A percentile compares a stretch with the other conserved stretches of the same genome.
Conservation (phyloP, 2,113 vertebrate species). For the Connochaetes taurinus region DNA sequence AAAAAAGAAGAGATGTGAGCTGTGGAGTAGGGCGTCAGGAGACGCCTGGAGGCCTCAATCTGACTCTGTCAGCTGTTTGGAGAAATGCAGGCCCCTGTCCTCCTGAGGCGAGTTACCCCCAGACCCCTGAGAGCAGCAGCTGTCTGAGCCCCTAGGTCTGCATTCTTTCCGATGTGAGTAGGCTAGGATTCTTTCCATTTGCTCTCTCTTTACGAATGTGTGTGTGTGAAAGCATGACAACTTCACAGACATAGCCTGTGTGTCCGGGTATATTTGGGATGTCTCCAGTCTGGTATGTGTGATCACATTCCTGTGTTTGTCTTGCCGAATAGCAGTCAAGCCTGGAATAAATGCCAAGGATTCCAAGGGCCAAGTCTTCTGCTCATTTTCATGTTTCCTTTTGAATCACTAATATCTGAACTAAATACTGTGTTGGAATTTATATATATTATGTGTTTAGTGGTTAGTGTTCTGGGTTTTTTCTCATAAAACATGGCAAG, state of each 20-base stretch:
- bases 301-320: slow-evolving; percentile 12
- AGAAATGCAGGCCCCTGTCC: not conserved
- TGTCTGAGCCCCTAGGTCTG: not conserved
- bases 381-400: not conserved
- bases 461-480: slow-evolving; percentile 5
- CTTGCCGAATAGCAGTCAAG: not conserved
- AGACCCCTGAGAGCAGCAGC: not conserved
- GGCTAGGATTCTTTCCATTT: slow-evolving; percentile 39
- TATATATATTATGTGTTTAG: not conserved
- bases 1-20: not conserved
- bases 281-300: slow-evolving; percentile 16
- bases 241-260: not conserved
- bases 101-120: not conserved
- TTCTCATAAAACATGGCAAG: not conserved
- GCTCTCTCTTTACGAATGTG: not conserved
- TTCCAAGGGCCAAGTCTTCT: not conserved
- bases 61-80: not conserved
- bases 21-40: not conserved
- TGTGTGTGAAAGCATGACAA: not conserved
- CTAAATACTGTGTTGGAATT: not conserved
- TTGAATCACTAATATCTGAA: not conserved
- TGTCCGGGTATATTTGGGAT: not conserved
- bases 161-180: slow-evolving; percentile 39
- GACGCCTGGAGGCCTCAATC: not conserved
- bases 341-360: not conserved